Evolutionary conservation across 2,113 vertebrate species (phyloP), one percentile per base, ranked within the genome.

Genomic region (Saimiri boliviensis): DNA sequence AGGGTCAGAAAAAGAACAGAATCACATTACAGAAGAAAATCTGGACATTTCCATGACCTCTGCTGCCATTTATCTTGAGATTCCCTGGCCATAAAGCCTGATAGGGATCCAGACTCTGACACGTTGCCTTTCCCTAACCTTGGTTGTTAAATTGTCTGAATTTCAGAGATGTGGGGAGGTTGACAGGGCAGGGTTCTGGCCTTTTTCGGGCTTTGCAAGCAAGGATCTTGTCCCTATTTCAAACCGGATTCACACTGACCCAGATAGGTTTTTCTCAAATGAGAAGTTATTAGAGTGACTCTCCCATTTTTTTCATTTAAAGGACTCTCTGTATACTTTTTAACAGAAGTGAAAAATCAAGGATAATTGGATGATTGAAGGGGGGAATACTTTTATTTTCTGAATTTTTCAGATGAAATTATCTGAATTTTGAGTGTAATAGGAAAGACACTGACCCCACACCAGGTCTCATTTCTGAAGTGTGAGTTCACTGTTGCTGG

Each of bases 181-280:
- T 76, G 21, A 11, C 17, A 17, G 17, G 35, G 23, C 8, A 58
- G 23, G 23, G 45, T 81, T 35, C 73, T 71, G n/a, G 25, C 2
- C 23, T 70, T 97, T 91, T n/a, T 63, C 74, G 47, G 70, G 35
- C 47, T 94, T 94, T 79, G 40, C 4, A 52, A 79, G 71, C 6
- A 27, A 85, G 25, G 37, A 68, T 81, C 56, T 85, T 87, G 27
- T 73, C 87, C 49, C 8, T 32, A 5, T 88, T 37, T 91, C 71
- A 81, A 58, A 76, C 49, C 52, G 86, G 52, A 35, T 73, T 92
- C 93, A 88, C 52, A 49, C 40, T 47, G 63, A 92, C 63, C 58
- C 77, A 60, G 20, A 21, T 32, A 74, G 80, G n/a, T n/a, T 92
- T 93, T 94, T 84, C 91, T 60, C 70, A 52, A 73, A 88, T 91